Evolutionary conservation across 2,113 vertebrate species (phyloP).

Genomic region (Lynx canadensis): DNA sequence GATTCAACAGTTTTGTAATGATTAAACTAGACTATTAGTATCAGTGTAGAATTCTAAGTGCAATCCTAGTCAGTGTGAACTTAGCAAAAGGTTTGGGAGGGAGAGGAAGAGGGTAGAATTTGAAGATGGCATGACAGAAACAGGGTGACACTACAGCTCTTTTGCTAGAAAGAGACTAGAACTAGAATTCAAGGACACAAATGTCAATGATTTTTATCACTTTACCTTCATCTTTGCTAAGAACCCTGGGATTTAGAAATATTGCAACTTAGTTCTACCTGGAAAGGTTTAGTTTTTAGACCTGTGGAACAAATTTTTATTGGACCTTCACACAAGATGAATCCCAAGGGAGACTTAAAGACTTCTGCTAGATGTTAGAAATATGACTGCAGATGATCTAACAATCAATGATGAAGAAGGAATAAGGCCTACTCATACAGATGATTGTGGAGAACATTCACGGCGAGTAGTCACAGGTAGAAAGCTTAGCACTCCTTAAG

Average conservation of each 20-base stretch:
- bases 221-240: neutral
- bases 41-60: slow-evolving; percentile 90
- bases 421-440: slow-evolving; percentile 93
- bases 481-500: slow-evolving; percentile 89
- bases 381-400: slow-evolving; percentile 94
- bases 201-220: neutral
- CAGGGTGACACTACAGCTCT: slow-evolving; percentile 84
- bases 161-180: neutral
- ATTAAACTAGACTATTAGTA: slow-evolving; percentile 92
- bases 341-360: slow-evolving; percentile 95
- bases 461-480: slow-evolving; percentile 92
- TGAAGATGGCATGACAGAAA: slow-evolving; percentile 91
- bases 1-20: slow-evolving; percentile 92
- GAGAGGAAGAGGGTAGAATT: slow-evolving; percentile 80
- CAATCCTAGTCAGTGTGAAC: slow-evolving; percentile 94
- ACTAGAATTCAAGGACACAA: neutral
- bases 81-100: slow-evolving; percentile 87
- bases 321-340: slow-evolving; percentile 94
- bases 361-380: slow-evolving; percentile 94
- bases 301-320: slow-evolving; percentile 95
- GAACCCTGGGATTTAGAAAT: slow-evolving; percentile 90
- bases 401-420: slow-evolving; percentile 95
- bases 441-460: slow-evolving; percentile 94
- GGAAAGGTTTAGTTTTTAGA: slow-evolving; percentile 94
- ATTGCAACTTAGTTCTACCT: slow-evolving; percentile 94